phyloP scores from a whole-genome alignment of 2,797 vertebrate genomes.

The Champsocephalus esox region DNA sequence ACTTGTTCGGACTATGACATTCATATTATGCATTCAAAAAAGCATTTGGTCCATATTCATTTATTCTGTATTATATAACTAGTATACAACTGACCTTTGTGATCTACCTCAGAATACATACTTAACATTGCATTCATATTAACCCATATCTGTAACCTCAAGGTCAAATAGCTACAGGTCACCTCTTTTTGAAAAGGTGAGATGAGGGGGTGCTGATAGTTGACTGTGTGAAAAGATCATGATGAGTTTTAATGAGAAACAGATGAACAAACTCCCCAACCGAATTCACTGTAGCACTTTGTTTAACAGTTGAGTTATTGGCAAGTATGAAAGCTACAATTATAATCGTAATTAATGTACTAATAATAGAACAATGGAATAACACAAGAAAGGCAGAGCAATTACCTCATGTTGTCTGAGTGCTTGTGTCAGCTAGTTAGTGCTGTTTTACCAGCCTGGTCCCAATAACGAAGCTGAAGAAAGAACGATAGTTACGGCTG shows the following conservation, averaged over 20 bases:
- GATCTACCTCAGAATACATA: background rate
- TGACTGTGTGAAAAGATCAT: background rate
- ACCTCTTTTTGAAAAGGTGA: background rate
- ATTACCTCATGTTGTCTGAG: background rate
- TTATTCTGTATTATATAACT: background rate
- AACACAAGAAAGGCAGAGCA: background rate
- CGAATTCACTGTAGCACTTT: background rate
- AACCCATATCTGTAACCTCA: background rate
- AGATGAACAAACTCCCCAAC: conserved; percentile 12
- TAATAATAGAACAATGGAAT: background rate
- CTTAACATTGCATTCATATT: background rate
- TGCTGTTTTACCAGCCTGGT: background rate
- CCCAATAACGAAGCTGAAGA: too few relatives aligned
- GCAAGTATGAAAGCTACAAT: background rate
- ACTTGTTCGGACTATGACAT: too few relatives aligned
- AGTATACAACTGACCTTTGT: background rate
- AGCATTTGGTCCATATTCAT: background rate
- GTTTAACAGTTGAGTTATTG: conserved; percentile 4
- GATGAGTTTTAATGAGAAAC: conserved; percentile 20
- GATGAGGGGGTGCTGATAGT: background rate
- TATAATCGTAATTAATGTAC: conserved; percentile 1
- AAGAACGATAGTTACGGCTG: too few relatives aligned
- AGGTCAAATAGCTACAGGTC: background rate
- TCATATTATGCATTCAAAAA: too few relatives aligned
- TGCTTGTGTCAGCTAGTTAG: background rate